Evolutionary conservation across 2,888 invertebrate genomes (phyloP).

Genomic region (Hirtodrosophila cameraria): DNA sequence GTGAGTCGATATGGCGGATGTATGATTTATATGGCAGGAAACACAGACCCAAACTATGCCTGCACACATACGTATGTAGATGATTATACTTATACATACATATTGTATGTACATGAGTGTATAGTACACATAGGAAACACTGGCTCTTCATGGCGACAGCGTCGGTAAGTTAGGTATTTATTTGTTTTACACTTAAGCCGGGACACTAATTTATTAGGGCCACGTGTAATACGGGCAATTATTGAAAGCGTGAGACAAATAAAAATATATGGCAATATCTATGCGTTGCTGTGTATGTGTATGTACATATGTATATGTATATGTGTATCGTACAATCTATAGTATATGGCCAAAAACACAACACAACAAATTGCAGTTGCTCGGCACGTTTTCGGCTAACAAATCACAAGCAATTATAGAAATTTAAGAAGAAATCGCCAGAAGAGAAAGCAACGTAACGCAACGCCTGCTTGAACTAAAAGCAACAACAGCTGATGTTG

Average conservation of each 20-base stretch:
- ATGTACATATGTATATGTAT: constrained; percentile 17
- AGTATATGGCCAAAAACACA: too few relatives aligned
- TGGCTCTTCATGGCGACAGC: constrained; percentile 34
- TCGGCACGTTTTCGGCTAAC: constrained; percentile 74
- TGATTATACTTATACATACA: background rate
- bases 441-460: too few relatives aligned
- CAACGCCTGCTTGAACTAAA: constrained; percentile 14
- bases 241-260: constrained; percentile 80
- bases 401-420: constrained; percentile 80
- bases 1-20: constrained; percentile 26
- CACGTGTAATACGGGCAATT: constrained; percentile 77
- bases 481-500: constrained; percentile 69
- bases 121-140: background rate
- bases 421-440: constrained; percentile 75
- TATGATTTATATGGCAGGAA: constrained; percentile 50
- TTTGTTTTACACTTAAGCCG: constrained; percentile 65
- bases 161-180: constrained; percentile 58
- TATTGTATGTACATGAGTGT: too few relatives aligned
- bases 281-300: constrained; percentile 18
- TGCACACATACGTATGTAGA: constrained; percentile 1
- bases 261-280: constrained; percentile 70
- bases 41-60: constrained; percentile 9
- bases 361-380: constrained; percentile 76
- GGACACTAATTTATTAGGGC: constrained; percentile 71
- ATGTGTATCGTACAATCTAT: constrained; percentile 21